A percentile compares a stretch with the other conserved stretches of the same genome.
Evolutionary conservation across 1,140 invertebrate species (phyloP).

Genomic region (Panagrolaimus sp.): DNA sequence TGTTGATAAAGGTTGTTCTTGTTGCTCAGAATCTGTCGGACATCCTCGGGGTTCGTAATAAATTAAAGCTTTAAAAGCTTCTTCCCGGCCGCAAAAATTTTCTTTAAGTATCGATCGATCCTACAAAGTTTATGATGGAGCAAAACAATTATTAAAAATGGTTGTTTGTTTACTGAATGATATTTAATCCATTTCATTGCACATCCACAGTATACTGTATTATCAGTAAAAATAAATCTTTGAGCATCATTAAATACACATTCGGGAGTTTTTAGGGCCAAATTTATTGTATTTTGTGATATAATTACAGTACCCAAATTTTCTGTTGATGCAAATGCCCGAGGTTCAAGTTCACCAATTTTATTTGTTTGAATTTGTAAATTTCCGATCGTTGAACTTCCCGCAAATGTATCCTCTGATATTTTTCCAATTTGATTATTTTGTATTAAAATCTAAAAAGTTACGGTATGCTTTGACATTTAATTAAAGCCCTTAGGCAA

Average conservation of each 20-base stretch:
- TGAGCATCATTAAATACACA: constrained; percentile 41
- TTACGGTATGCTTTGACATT: too few species aligned
- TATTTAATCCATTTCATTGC: constrained; percentile 30
- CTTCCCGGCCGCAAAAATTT: constrained; percentile 48
- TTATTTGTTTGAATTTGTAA: constrained; percentile 48
- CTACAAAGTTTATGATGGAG: constrained; percentile 17
- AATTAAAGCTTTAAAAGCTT: constrained; percentile 43
- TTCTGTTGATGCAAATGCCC: constrained; percentile 39
- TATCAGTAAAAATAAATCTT: constrained; percentile 48
- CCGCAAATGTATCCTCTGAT: constrained; percentile 41
- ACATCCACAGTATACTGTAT: constrained; percentile 45
- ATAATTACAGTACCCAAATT: constrained; percentile 43
- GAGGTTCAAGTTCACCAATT: constrained; percentile 36
- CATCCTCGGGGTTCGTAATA: constrained; percentile 40
- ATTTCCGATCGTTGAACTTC: constrained; percentile 42
- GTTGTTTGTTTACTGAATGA: constrained; percentile 15
- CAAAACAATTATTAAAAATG: constrained; percentile 15
- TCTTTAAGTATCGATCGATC: constrained; percentile 33
- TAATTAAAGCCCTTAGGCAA: neutral
- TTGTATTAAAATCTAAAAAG: constrained; percentile 43
- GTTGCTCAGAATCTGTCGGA: neutral
- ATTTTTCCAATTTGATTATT: constrained; percentile 44
- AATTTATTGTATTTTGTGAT: constrained; percentile 43
- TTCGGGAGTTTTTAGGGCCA: constrained; percentile 36
- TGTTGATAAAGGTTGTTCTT: neutral